Evolutionary conservation across 2,113 vertebrate genomes (phyloP).

Genomic region (Oxygymnocypris stewartii): DNA sequence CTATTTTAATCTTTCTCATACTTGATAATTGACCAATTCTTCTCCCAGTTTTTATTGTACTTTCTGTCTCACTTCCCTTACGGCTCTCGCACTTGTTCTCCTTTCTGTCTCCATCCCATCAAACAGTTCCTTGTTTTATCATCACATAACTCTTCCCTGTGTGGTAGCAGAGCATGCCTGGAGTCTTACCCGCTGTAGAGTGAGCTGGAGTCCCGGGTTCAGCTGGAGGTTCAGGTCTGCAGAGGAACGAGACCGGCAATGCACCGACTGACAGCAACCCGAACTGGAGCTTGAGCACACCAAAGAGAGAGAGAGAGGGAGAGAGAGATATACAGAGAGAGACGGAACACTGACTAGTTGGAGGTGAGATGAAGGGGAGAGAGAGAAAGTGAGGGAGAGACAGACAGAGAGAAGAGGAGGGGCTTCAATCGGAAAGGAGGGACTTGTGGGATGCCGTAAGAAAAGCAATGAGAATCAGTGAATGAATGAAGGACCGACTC

Average conservation of each 20-base stretch:
- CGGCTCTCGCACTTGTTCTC: background rate
- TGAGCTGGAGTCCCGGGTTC: slow-evolving; percentile 31
- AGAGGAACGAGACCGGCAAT: slow-evolving; percentile 32
- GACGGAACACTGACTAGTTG: slow-evolving; percentile 48
- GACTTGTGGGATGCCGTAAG: background rate
- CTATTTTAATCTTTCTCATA: background rate
- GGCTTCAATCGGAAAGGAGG: background rate
- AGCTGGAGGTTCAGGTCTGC: slow-evolving; percentile 49
- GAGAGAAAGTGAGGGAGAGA: slow-evolving; percentile 26
- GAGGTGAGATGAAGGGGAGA: slow-evolving; percentile 61
- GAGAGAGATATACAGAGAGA: slow-evolving; percentile 29
- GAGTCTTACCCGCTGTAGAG: slow-evolving; percentile 22
- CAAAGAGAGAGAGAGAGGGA: slow-evolving; percentile 34
- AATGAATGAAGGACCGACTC: slow-evolving; percentile 12
- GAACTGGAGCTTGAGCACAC: slow-evolving; percentile 36
- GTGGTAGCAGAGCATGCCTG: slow-evolving; percentile 19
- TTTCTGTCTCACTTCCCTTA: background rate
- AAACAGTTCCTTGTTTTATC: slow-evolving; percentile 4
- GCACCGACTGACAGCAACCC: slow-evolving; percentile 24
- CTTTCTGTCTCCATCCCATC: slow-evolving; percentile 9
- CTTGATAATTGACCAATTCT: background rate
- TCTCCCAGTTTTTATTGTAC: background rate
- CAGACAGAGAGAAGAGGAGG: slow-evolving; percentile 27
- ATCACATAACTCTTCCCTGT: slow-evolving; percentile 1
- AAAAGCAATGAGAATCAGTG: background rate